phyloP scores from a whole-genome alignment of 2,888 invertebrate genomes.

The Hirtodrosophila duncani region DNA sequence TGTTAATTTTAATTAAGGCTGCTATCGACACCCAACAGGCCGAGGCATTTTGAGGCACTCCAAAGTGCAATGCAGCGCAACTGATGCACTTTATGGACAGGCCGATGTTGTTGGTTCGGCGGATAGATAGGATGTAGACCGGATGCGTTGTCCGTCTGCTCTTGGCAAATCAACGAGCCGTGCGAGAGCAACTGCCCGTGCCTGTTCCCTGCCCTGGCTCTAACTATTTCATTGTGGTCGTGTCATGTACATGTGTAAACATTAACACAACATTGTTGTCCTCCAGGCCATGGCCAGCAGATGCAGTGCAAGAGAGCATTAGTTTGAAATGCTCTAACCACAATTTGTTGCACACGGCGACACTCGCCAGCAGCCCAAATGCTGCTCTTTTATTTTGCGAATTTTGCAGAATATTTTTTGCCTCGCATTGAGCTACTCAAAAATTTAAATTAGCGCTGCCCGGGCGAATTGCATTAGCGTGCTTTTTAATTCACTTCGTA shows the following conservation, averaged over 20 bases:
- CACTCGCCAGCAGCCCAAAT: constrained; percentile 9
- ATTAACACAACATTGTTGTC: constrained; percentile 66
- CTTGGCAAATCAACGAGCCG: constrained; percentile 59
- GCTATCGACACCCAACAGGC: constrained; percentile 63
- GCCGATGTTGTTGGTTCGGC: constrained; percentile 15
- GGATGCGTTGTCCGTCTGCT: constrained; percentile 37
- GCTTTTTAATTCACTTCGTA: constrained; percentile 54
- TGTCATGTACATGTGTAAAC: constrained; percentile 62
- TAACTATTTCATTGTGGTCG: constrained; percentile 46
- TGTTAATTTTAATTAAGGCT: constrained; percentile 72
- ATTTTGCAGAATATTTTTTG: neutral
- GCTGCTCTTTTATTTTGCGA: constrained; percentile 42
- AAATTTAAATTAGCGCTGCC: constrained; percentile 65
- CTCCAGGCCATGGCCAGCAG: constrained; percentile 3
- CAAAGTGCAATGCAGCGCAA: constrained; percentile 69
- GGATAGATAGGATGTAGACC: constrained; percentile 4
- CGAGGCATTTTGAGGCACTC: constrained; percentile 53
- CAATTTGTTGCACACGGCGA: constrained; percentile 60
- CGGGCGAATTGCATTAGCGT: constrained; percentile 60
- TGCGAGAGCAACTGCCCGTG: constrained; percentile 22
- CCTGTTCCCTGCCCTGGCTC: constrained; percentile 31
- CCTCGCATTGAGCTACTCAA: constrained; percentile 48
- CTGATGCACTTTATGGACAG: constrained; percentile 65
- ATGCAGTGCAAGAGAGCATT: constrained; percentile 24
- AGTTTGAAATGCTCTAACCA: constrained; percentile 51